Percentiles rank a stretch among this genome's conserved stretches.
Evolutionary conservation across 2,888 invertebrate species (phyloP).

Genomic region (Seira musarum): DNA sequence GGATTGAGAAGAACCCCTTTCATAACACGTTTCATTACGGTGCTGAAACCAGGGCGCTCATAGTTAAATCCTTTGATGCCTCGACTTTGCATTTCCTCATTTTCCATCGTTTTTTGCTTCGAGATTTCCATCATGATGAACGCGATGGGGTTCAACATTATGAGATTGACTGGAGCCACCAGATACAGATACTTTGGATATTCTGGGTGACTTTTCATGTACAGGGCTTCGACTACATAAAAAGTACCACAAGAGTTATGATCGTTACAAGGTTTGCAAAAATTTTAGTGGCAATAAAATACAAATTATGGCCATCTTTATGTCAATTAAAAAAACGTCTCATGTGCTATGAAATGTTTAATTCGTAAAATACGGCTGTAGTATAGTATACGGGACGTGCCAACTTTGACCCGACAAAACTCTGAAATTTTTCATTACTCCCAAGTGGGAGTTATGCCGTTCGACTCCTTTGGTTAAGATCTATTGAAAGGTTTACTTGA

Average conservation of each 20-base stretch:
- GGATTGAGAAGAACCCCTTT: constrained; percentile 90
- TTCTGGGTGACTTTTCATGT: constrained; percentile 88
- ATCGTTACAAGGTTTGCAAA: background rate
- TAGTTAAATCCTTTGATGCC: constrained; percentile 56
- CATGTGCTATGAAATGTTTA: no score
- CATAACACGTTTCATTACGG: constrained; percentile 72
- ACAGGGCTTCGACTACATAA: constrained; percentile 85
- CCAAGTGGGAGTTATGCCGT: no score
- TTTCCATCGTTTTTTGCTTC: constrained; percentile 74
- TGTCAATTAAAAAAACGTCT: background rate
- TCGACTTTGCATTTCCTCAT: constrained; percentile 59
- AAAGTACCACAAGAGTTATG: constrained; percentile 23
- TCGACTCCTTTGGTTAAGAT: no score
- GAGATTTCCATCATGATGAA: constrained; percentile 91
- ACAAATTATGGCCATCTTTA: background rate
- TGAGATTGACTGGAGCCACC: constrained; percentile 94
- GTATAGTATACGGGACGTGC: no score
- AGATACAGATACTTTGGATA: constrained; percentile 92
- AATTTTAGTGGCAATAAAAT: background rate
- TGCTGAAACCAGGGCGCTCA: constrained; percentile 45
- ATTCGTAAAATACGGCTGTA: no score
- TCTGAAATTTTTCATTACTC: no score
- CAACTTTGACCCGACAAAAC: no score
- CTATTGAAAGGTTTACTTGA: background rate
- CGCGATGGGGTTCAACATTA: constrained; percentile 92